Conservation (phyloP, 2,797 vertebrate species). For the Momotus momota region DNA sequence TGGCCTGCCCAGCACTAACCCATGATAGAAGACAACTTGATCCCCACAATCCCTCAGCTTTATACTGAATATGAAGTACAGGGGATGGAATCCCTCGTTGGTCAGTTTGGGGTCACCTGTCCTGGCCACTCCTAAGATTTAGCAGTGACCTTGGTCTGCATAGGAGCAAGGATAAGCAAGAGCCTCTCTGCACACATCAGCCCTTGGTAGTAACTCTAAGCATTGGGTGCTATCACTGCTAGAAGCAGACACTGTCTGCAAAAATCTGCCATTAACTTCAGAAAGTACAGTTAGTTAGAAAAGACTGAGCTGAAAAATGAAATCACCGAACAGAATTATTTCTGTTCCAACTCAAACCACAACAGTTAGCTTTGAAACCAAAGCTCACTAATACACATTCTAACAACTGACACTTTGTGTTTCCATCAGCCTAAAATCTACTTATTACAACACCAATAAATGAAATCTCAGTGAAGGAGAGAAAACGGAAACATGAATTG, state of each 20-base stretch:
- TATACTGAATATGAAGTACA: background rate
- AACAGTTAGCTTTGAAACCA: background rate
- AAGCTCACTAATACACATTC: background rate
- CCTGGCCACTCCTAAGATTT: background rate
- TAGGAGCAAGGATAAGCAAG: background rate
- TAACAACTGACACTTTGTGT: background rate
- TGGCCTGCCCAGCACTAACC: background rate
- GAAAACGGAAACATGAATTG: background rate
- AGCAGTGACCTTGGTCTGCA: background rate
- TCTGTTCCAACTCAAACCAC: background rate
- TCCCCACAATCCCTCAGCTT: background rate
- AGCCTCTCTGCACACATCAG: background rate
- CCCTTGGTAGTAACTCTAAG: background rate
- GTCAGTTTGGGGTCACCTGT: background rate
- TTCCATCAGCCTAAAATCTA: background rate
- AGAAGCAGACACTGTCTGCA: background rate
- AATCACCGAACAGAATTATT: background rate
- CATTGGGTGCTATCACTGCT: background rate
- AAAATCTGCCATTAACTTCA: background rate
- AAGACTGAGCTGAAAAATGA: background rate
- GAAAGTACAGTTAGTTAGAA: background rate
- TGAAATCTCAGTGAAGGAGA: background rate
- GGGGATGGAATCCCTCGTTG: background rate
- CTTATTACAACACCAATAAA: background rate
- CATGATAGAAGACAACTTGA: background rate